Evolutionary conservation across 2,113 vertebrate species (phyloP).

Genomic region (Dasyurus viverrinus): DNA sequence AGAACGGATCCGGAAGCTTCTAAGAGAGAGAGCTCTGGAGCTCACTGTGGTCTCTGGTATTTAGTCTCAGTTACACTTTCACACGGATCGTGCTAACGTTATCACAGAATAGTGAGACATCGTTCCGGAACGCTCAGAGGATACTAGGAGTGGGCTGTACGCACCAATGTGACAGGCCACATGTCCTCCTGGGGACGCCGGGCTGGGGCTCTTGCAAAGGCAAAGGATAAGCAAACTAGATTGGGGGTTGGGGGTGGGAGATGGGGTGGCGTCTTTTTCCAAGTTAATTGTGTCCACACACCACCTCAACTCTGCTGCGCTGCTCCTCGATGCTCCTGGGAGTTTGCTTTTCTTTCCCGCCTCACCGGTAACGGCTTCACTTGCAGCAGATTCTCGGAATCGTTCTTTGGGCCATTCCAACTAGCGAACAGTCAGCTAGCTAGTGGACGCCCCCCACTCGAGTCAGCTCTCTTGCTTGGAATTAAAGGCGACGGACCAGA

Average conservation of each 20-base stretch:
- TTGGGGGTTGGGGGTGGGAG: rapidly evolving
- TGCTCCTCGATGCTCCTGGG: neutral
- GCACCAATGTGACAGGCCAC: too few relatives aligned
- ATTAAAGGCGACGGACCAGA: neutral
- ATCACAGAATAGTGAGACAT: neutral
- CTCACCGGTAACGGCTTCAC: too few relatives aligned
- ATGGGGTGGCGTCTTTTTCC: too few relatives aligned
- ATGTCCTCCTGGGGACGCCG: neutral
- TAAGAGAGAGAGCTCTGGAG: too few relatives aligned
- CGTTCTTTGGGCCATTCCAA: neutral
- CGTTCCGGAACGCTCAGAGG: neutral
- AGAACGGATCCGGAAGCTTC: too few relatives aligned
- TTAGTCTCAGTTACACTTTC: too few relatives aligned
- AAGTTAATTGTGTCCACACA: neutral
- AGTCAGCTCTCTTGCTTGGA: neutral
- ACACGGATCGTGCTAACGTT: too few relatives aligned
- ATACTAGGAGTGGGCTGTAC: too few relatives aligned
- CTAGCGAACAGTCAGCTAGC: neutral
- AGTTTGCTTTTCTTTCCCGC: neutral
- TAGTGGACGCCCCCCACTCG: neutral
- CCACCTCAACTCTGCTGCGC: too few relatives aligned
- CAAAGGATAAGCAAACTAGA: neutral
- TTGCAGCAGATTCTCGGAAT: neutral
- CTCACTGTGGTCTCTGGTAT: too few relatives aligned
- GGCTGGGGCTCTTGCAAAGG: neutral